These are phyloP conservation scores for Epinephelus cyanopodus DNA, from an alignment of 2,113 vertebrate genomes.

Conservation along the genomic window DNA sequence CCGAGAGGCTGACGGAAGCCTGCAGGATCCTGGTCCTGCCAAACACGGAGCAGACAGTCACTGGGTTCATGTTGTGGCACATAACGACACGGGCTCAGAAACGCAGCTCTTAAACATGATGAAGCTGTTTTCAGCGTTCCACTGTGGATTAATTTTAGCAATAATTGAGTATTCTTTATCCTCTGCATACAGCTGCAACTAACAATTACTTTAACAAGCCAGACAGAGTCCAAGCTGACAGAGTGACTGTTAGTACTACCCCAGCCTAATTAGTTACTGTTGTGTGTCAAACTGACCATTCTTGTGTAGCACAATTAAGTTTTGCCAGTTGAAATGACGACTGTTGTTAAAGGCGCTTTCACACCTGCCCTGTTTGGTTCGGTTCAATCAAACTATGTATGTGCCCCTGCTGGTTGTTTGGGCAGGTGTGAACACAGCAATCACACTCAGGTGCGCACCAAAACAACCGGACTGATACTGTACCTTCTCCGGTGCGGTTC, in stretches of 20 bases:
- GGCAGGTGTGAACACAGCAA: too few relatives aligned
- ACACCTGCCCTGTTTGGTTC: too few relatives aligned
- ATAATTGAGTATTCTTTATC: not conserved
- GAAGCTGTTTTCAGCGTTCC: not conserved
- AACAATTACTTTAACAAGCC: not conserved
- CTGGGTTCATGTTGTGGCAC: slow-evolving; percentile 35
- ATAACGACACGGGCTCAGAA: not conserved
- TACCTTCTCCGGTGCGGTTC: too few relatives aligned
- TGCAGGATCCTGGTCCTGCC: slow-evolving; percentile 45
- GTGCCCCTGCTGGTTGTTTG: too few relatives aligned
- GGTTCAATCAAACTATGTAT: too few relatives aligned
- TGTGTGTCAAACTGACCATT: not conserved
- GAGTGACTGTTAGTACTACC: too few relatives aligned
- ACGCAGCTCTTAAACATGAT: not conserved
- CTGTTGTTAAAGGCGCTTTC: too few relatives aligned
- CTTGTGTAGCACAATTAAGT: not conserved
- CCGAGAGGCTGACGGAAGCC: slow-evolving; percentile 30
- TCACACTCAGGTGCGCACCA: too few relatives aligned
- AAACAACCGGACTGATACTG: too few relatives aligned
- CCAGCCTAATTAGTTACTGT: too few relatives aligned
- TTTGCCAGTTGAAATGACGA: not conserved
- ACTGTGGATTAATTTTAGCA: not conserved
- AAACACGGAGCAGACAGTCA: slow-evolving; percentile 36
- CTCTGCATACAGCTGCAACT: not conserved
- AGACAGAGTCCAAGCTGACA: too few relatives aligned